A percentile compares a stretch with the other conserved stretches of the same genome.
Evolutionary conservation across 1,140 invertebrate genomes (phyloP).

Genomic region (Lerema accius): DNA sequence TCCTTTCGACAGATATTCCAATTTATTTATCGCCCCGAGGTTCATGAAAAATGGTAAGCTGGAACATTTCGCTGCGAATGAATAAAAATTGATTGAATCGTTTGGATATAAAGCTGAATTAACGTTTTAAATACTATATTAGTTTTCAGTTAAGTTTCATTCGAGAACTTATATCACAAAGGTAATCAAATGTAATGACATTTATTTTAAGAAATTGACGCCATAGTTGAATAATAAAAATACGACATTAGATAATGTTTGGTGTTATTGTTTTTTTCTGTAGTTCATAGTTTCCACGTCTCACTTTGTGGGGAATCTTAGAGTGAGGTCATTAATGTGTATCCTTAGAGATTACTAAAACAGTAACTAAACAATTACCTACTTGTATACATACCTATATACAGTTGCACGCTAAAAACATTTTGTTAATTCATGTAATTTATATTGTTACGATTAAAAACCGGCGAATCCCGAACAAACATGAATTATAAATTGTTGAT

Average conservation of each 20-base stretch:
- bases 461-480: background rate
- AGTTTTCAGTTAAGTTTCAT: background rate
- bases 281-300: too few relatives aligned
- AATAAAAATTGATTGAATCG: conserved; percentile 33
- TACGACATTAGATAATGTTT: too few relatives aligned
- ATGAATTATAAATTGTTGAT: conserved; percentile 40
- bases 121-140: background rate
- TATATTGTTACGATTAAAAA: background rate
- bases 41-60: conserved; percentile 44
- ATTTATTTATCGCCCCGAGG: conserved; percentile 42
- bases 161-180: background rate
- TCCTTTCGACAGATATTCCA: conserved; percentile 19
- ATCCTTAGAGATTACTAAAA: too few relatives aligned
- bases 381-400: too few relatives aligned
- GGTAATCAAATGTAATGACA: too few relatives aligned
- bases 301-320: too few relatives aligned
- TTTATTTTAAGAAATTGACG: background rate
- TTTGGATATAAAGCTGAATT: background rate
- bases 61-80: conserved; percentile 33
- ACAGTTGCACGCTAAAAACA: too few relatives aligned
- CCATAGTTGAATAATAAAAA: too few relatives aligned
- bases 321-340: too few relatives aligned
- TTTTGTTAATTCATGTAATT: too few relatives aligned
- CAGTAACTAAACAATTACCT: too few relatives aligned
- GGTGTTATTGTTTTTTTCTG: too few relatives aligned